phyloP scores from a whole-genome alignment of 2,797 vertebrate species.

The Xerus rutilus region DNA sequence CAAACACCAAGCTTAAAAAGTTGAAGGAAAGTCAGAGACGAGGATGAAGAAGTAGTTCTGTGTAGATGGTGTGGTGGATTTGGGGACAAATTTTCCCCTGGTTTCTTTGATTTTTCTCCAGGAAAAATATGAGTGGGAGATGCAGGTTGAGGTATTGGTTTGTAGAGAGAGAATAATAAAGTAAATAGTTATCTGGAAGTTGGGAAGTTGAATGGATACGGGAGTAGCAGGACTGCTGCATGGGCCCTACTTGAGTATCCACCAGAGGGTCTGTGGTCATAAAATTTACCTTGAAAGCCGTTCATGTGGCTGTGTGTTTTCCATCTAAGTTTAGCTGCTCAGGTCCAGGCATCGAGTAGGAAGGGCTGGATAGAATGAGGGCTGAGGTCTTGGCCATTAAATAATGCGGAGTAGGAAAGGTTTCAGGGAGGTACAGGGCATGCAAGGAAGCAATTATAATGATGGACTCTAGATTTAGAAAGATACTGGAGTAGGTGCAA shows the following conservation, averaged over 20 bases:
- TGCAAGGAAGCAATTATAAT: not conserved
- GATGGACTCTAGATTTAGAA: not conserved
- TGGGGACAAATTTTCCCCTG: not conserved
- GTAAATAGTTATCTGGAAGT: not conserved
- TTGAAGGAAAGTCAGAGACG: not conserved
- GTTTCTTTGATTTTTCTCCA: not conserved
- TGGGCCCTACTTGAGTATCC: not conserved
- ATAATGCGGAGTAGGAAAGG: not conserved
- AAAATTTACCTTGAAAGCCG: not conserved
- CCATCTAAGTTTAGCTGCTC: not conserved
- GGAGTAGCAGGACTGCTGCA: not conserved
- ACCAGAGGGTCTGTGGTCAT: not conserved
- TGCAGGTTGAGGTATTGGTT: not conserved
- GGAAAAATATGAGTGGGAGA: not conserved
- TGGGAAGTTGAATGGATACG: not conserved
- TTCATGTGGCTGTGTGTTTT: not conserved
- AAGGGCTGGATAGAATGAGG: not conserved
- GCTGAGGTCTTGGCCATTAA: not conserved
- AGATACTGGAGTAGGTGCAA: accelerated
- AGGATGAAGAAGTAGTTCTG: not conserved
- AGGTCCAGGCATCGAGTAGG: not conserved
- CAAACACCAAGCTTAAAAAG: not conserved
- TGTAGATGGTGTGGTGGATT: not conserved
- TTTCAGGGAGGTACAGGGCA: not conserved
- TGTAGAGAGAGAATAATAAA: not conserved